Evolutionary conservation across 1,140 invertebrate species (phyloP), one percentile per base, ranked within the genome.

Genomic region (Diorhabda carinulata): DNA sequence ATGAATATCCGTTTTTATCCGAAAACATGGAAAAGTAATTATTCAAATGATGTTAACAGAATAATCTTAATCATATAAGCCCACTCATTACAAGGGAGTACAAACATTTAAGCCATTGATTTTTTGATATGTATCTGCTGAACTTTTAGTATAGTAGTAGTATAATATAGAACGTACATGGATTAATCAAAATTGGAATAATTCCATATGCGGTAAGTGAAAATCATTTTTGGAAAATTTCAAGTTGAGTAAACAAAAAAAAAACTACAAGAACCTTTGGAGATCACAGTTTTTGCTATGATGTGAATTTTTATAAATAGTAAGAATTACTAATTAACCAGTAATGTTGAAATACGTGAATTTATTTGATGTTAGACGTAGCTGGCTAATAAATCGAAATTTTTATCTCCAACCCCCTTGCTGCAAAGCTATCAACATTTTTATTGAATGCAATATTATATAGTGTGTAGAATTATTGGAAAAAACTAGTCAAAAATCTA

Each of bases 11-110:
- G 25, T 25, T 62, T 62, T 62, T 9, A 43, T 41, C 52, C 6
- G 58, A 10, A 62, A 65, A 71, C 70, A 71, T 64, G 65, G 57
- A 71, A 68, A 68, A 59, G 66, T 68, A 71, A 71, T 71, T 68
- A 71, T 41, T 43, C 61, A 41, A 40, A 68, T 52, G 52, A 43
- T 6, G 61, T 43, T 68, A 71, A 68, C 66, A 63, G 10, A 58
- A 43, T 71, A 71, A 71, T 71, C 70, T 71, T 64, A 71, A 71
- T 71, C 70, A 61, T 45, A 45, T 44, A 47, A 64, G 10, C 42
- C 47, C 65, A 45, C 67, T 70, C 66, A 71, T 71, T 63, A 71
- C 64, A 67, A 43, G 45, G 42, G 62, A 70, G 66, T 60, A 57
- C 60, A 70, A 52, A 66, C 61, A 58, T 62, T 62, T 42, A 61